Evolutionary conservation across 1,140 invertebrate genomes (phyloP).

Genomic region (Drosophila subpulchrella): DNA sequence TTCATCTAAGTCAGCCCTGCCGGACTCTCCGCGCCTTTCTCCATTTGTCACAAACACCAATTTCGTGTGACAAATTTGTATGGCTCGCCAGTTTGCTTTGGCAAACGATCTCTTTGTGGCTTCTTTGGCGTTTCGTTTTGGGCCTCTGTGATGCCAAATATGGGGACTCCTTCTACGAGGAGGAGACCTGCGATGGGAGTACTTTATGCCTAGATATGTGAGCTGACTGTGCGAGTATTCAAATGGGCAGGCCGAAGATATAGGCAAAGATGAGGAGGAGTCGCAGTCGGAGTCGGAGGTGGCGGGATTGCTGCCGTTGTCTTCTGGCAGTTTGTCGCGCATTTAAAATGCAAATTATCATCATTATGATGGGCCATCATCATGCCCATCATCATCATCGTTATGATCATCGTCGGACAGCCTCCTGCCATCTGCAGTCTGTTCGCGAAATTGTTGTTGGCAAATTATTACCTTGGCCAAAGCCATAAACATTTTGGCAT

Average conservation of each 20-base stretch:
- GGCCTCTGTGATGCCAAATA: constrained; percentile 59
- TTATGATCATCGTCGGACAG: constrained; percentile 44
- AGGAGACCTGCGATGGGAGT: constrained; percentile 44
- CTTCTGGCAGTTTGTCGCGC: constrained; percentile 72
- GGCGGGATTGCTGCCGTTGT: constrained; percentile 15
- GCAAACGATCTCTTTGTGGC: constrained; percentile 56
- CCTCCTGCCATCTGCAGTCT: constrained; percentile 38
- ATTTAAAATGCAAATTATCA: constrained; percentile 83
- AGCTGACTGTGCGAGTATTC: constrained; percentile 51
- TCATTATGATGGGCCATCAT: constrained; percentile 77
- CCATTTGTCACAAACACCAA: constrained; percentile 83
- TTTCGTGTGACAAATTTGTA: constrained; percentile 83
- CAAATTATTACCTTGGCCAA: constrained; percentile 78
- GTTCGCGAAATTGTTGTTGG: constrained; percentile 62
- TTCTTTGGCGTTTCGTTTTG: constrained; percentile 25
- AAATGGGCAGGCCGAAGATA: constrained; percentile 56
- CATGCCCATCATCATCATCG: constrained; percentile 40
- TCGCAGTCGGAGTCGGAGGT: neutral
- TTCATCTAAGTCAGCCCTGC: constrained; percentile 12
- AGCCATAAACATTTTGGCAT: constrained; percentile 78
- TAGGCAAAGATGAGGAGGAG: neutral
- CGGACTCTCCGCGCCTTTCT: constrained; percentile 30
- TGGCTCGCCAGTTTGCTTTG: constrained; percentile 36
- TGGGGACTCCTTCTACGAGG: constrained; percentile 55
- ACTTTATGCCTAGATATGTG: constrained; percentile 72